Conservation (phyloP, 2,113 vertebrate species). For the Megaleporinus macrocephalus region DNA sequence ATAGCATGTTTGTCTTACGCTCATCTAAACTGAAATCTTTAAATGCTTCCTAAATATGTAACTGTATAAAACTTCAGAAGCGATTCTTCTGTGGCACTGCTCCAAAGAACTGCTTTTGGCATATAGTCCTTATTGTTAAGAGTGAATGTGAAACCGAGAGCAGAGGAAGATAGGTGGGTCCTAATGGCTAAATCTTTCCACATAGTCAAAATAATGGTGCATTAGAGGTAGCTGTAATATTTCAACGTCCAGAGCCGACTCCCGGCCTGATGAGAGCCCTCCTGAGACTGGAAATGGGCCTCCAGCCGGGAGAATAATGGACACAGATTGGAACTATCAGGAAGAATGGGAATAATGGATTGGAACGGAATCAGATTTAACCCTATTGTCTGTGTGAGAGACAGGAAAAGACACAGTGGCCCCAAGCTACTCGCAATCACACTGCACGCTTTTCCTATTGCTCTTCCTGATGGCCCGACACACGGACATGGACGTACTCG, state of each 20-base stretch:
- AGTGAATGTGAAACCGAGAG: neutral
- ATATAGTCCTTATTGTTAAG: too few relatives aligned
- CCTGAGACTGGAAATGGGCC: constrained; percentile 29
- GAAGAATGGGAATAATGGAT: constrained; percentile 45
- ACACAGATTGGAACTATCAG: constrained; percentile 31
- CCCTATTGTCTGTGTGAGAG: constrained; percentile 67
- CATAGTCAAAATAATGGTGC: constrained; percentile 22
- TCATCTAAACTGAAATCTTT: too few relatives aligned
- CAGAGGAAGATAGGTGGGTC: neutral
- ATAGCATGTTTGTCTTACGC: too few relatives aligned
- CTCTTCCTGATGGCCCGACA: constrained; percentile 59
- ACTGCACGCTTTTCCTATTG: constrained; percentile 70
- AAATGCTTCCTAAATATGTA: too few relatives aligned
- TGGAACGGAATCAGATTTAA: constrained; percentile 67
- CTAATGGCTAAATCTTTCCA: neutral
- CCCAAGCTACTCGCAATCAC: constrained; percentile 70
- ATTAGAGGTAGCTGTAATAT: neutral
- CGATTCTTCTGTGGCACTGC: too few relatives aligned
- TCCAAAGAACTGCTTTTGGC: too few relatives aligned
- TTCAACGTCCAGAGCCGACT: neutral
- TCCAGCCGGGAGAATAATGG: constrained; percentile 32
- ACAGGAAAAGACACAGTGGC: constrained; percentile 67
- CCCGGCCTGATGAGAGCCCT: constrained; percentile 9
- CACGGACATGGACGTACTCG: constrained; percentile 25
- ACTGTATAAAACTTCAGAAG: too few relatives aligned